These are phyloP conservation scores for Chymomyza amoena DNA, from an alignment of 2,888 invertebrate genomes.

Conservation along the genomic window DNA sequence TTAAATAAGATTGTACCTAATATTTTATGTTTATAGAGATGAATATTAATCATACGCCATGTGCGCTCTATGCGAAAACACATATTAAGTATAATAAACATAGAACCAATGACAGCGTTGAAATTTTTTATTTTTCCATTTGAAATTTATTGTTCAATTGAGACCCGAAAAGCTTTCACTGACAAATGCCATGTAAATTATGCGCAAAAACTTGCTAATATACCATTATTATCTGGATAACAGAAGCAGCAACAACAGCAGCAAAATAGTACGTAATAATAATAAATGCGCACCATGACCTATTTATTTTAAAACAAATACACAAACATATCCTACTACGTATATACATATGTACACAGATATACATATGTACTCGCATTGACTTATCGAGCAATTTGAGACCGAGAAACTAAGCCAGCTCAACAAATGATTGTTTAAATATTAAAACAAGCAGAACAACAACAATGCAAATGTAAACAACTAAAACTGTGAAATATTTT, in stretches of 20 bases:
- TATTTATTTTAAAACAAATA: slow-evolving; percentile 9
- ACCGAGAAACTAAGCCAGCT: not conserved
- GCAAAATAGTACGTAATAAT: not conserved
- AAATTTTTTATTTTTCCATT: not conserved
- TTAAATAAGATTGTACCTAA: too few relatives aligned
- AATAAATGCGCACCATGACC: slow-evolving; percentile 5
- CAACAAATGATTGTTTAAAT: slow-evolving; percentile 24
- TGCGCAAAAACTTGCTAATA: slow-evolving; percentile 4
- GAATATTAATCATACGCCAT: too few relatives aligned
- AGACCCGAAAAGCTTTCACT: slow-evolving; percentile 2
- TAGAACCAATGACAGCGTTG: not conserved
- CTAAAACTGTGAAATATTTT: slow-evolving; percentile 26
- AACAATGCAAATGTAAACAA: slow-evolving; percentile 10
- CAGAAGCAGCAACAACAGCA: not conserved
- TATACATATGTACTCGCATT: not conserved
- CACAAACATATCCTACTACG: not conserved
- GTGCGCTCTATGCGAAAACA: too few relatives aligned
- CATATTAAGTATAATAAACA: not conserved
- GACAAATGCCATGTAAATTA: slow-evolving; percentile 9
- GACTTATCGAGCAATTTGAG: slow-evolving; percentile 5
- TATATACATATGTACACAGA: too few relatives aligned
- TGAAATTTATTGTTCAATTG: slow-evolving; percentile 6
- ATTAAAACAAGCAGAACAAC: slow-evolving; percentile 19
- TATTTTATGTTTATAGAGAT: too few relatives aligned
- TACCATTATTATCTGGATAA: slow-evolving; percentile 1